Conservation (phyloP, 2,888 invertebrate species). For the Tetranychus piercei region DNA sequence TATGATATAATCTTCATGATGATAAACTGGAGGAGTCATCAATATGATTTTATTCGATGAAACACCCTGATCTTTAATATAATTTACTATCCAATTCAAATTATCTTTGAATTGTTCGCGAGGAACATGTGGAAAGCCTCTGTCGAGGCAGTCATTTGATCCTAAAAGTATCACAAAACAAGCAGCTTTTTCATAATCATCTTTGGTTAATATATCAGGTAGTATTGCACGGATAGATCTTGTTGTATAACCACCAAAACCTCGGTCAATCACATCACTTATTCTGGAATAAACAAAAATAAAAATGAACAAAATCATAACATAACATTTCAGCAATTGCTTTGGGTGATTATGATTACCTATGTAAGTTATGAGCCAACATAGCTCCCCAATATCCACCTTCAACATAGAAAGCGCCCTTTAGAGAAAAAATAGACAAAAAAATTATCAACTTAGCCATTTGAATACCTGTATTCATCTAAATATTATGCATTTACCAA, state of each 20-base stretch:
- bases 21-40: conserved; percentile 1
- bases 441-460: no score
- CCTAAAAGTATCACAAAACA: neutral
- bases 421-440: no score
- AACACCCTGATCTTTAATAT: neutral
- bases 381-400: no score
- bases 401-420: neutral
- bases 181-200: neutral
- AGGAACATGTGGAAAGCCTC: neutral
- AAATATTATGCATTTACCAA: no score
- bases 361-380: no score
- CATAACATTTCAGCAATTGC: no score
- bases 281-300: neutral
- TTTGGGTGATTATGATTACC: no score
- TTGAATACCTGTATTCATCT: no score
- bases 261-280: neutral
- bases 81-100: neutral
- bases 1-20: neutral
- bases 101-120: neutral
- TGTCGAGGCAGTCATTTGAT: neutral
- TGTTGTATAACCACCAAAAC: neutral
- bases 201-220: neutral
- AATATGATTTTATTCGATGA: neutral
- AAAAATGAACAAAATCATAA: conserved; percentile 36
- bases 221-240: neutral